These are phyloP conservation scores for Hyles vespertilio DNA, from an alignment of 1,140 invertebrate genomes.

Conservation along the genomic window DNA sequence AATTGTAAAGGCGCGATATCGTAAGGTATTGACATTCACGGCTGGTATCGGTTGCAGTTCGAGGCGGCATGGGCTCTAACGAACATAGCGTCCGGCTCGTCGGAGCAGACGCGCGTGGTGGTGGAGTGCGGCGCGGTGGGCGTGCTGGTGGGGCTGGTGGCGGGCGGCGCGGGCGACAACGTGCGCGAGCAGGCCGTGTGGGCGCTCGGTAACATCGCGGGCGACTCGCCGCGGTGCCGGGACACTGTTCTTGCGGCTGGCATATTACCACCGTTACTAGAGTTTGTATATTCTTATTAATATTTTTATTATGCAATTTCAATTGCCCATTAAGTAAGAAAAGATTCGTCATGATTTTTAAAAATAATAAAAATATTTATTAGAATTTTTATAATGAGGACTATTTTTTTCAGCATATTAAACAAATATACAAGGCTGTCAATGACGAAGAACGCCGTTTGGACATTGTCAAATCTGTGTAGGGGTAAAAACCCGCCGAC, in stretches of 20 bases:
- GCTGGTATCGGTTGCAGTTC: slow-evolving; percentile 79
- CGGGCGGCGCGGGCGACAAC: slow-evolving; percentile 92
- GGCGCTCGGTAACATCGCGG: slow-evolving; percentile 97
- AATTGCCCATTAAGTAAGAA: no score
- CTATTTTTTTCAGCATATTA: slow-evolving; percentile 81
- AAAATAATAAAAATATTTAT: no score
- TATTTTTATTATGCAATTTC: neutral
- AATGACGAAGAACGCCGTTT: slow-evolving; percentile 98
- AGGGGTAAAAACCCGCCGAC: slow-evolving; percentile 98
- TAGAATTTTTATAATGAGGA: slow-evolving; percentile 6
- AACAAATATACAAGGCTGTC: slow-evolving; percentile 89
- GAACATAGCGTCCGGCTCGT: slow-evolving; percentile 98
- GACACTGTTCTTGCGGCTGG: slow-evolving; percentile 93
- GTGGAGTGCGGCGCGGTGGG: slow-evolving; percentile 96
- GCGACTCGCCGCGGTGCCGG: slow-evolving; percentile 94
- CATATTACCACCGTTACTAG: slow-evolving; percentile 90
- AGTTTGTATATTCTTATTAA: slow-evolving; percentile 73
- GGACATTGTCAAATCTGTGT: slow-evolving; percentile 97
- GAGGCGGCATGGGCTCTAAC: slow-evolving; percentile 99
- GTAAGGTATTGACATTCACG: no score
- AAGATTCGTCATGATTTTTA: no score
- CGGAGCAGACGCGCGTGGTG: slow-evolving; percentile 93
- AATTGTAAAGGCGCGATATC: no score
- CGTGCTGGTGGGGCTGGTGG: slow-evolving; percentile 91
- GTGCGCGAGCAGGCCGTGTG: slow-evolving; percentile 98